Base-by-base conservation (phyloP, 1,140 invertebrate species). In the Cryptotermes secundus region DNA sequence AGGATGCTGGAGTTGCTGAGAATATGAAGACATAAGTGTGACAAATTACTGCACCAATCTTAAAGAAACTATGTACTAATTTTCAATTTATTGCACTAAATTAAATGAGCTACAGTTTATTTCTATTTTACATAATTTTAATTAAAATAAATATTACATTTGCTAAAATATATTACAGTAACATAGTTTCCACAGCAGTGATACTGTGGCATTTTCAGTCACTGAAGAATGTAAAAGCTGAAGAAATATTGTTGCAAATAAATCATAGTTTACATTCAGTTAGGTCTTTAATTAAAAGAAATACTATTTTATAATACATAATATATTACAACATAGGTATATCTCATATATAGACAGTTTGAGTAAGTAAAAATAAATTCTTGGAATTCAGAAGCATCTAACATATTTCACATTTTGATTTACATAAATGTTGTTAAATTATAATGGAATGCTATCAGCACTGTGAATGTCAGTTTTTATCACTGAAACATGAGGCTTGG, bases 231-330 rank as follows among this genome's bases (percentile, higher is more conserved):
- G n/a, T n/a, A 4, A 59, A 19, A 59, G 53, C 6, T 4, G 16
- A 16, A 59, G 53, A 59, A 22, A 4, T 3, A 59, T 22, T 22
- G 19, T 16, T 72, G 9, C n/a, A 26, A 4, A 72, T 72, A 72
- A 72, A 72, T 31, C 6, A 72, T 7, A n/a, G n/a, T 72, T 72
- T 72, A 72, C 4, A 72, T 72, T 72, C 26, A 72, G 6, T 26
- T 31, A 72, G 59, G 26, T 72, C 9, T 31, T 31, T 72, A 26
- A 72, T 72, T 72, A n/a, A 72, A 2, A 72, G 59, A 72, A 72
- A 31, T 72, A 72, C 26, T 31, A n/a, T n/a, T 65, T 65, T 65
- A n/a, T 72, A 72, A 72, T 72, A 72, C 59, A 72, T 72, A 72
- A 31, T 72, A 72, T 72, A 3, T 72, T 31, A 72, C n/a, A 72